Base-by-base conservation (phyloP, 2,888 invertebrate genomes). In the Hydraecia micacea region DNA sequence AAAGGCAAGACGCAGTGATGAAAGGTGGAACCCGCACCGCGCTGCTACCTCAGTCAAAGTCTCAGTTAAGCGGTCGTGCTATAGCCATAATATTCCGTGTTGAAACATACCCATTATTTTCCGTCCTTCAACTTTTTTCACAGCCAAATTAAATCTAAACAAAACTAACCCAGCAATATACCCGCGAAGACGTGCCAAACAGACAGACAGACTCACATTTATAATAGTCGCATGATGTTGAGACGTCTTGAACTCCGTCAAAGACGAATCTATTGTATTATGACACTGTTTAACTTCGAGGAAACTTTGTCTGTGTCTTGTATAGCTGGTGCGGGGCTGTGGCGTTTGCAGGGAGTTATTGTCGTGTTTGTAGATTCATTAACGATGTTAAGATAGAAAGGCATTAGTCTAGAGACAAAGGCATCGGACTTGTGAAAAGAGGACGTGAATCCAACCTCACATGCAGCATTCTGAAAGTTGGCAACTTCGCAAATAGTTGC, bases 191-290 rank as follows among this genome's bases (percentile, higher is more conserved):
- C 32, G 49, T n/a, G 21, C 25, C 11, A 52, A 73, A 73, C 69
- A 73, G 21, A 73, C 84, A 69, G 60, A 70, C 39, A 62, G 80
- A 81, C 72, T 81, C 80, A 55, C 46, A 84, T 84, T 71, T 68
- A 71, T 80, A 58, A 71, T 42, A 80, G 67, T 68, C 28, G 55
- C 70, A 69, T 60, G 52, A 85, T 73, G 74, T 80, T 72, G 63
- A 55, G 63, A 81, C 65, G 82, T 85, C 52, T 69, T 80, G 66
- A 73, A 75, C 85, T 76, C 36, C 78, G 84, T 73, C 79, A 73
- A 74, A 88, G 81, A 84, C 84, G 79, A 84, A 86, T 80, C 63
- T 67, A 69, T 75, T 55, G 88, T 86, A 80, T 80, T 80, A 67
- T 42, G 72, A 74, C 77, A 72, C 49, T 82, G 86, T 85, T 83